A percentile compares a stretch with the other conserved stretches of the same genome.
Evolutionary conservation across 2,113 vertebrate genomes (phyloP).

Genomic region (Melanocharis versteri): DNA sequence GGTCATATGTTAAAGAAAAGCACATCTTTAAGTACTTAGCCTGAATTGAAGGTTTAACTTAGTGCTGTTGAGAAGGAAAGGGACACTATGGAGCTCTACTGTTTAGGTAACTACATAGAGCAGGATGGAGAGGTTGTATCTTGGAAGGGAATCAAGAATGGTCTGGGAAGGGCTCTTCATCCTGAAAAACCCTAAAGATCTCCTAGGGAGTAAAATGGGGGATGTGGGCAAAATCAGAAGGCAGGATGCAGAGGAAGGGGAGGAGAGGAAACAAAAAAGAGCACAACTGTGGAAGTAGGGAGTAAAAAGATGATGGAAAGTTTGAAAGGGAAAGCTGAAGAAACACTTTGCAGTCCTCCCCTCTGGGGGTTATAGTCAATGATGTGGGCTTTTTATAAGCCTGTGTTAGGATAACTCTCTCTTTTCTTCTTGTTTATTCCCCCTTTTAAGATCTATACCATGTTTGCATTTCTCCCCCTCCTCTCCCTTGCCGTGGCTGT

Average conservation of each 20-base stretch:
- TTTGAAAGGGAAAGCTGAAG: conserved; percentile 18
- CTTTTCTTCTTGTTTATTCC: not conserved
- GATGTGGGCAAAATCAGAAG: not conserved
- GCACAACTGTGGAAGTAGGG: not conserved
- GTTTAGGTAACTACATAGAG: not conserved
- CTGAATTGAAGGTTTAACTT: not conserved
- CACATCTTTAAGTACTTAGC: not conserved
- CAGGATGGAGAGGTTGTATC: not conserved
- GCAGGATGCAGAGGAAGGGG: not conserved
- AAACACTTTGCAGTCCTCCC: not conserved
- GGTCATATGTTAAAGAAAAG: not conserved
- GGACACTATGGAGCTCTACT: not conserved
- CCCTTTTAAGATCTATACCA: conserved; percentile 8
- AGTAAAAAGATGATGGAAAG: not conserved
- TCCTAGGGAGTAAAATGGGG: not conserved
- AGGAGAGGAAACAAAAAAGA: not conserved
- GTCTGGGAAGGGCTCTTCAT: not conserved
- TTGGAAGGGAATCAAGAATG: not conserved
- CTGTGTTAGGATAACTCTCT: not conserved
- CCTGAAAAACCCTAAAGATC: not conserved
- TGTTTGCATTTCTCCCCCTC: not conserved
- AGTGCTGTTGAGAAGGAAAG: not conserved
- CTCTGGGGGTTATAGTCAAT: not conserved
- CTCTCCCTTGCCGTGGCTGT: not conserved
- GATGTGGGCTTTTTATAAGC: conserved; percentile 27